Base-by-base conservation (phyloP, 2,888 invertebrate species). In the Volucella bombylans region DNA sequence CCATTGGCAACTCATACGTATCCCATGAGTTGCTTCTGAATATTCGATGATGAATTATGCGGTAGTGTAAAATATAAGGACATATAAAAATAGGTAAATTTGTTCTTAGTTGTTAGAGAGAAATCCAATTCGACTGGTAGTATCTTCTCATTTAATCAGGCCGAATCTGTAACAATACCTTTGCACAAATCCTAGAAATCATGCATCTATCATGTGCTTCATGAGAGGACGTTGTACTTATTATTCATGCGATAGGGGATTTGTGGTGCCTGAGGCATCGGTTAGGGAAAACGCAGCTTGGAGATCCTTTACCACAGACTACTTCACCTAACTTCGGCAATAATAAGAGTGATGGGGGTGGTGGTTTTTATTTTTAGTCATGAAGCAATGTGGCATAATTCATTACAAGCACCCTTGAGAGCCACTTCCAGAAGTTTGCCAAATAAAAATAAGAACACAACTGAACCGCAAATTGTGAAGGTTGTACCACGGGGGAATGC, bases 161-260 rank as follows among this genome's bases (percentile, higher is more conserved):
- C 31, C 4, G 41, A 81, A 69, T 57, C 69, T 39, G 69, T 52
- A 54, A 59, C 67, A 69, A 52, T 52, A 8, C 50, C 1, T 4
- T 31, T 47, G 31, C 31, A 31, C 6, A 31, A 31, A 31, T 31
- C 6, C 4, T 12, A n/a, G 11, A n/a, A 49, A n/a, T 55, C 14
- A 39, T 31, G 68, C 69, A 64, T 78, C 78, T 55, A 71, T 78
- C 78, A 64, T 71, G 12, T 31, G 41, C 14, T 39, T 41, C 18
- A 14, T 39, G 43, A 9, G 31, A 31, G 43, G 57, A 62, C 41
- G 15, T 62, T 67, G 41, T 65, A 43, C 73, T 69, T 83, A 79
- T 69, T 79, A 82, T 78, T 78, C 69, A 69, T 79, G 65, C 73
- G 73, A 69, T 68, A 43, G 69, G 79, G 64, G 82, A 72, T 55